Base-by-base conservation (phyloP, 2,113 vertebrate species). In the Paraplagusia blochii region DNA sequence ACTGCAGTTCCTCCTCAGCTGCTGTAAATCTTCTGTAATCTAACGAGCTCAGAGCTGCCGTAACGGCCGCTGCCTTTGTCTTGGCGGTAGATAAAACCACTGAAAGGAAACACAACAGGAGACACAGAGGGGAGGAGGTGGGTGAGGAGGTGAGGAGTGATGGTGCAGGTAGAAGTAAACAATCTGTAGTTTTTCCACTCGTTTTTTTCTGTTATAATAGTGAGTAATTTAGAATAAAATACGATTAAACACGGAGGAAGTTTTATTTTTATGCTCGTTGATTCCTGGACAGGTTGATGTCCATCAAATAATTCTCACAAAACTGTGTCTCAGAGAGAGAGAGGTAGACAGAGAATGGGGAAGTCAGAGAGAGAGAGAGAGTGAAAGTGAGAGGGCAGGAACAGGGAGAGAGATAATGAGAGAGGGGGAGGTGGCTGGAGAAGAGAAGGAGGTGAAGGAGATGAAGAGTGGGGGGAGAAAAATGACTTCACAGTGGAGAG, bases 251-350 rank as follows among this genome's bases (percentile, higher is more conserved):
- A n/a, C n/a, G n/a, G n/a, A n/a, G n/a, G n/a, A n/a, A n/a, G n/a
- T n/a, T n/a, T n/a, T n/a, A n/a, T n/a, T n/a, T n/a, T n/a, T 29
- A 4, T 29, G 22, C 22, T 29, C 22, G 22, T 2, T 29, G 3
- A 29, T 29, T 29, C 22, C 6, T 85, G 89, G 92, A 93, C 90
- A 90, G 90, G 77, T 87, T 90, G 90, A 93, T 29, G 22, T 6
- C 22, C 2, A 29, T 29, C 22, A 91, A 91, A 88, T 80, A 86
- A 66, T 88, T 88, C 89, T 88, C 84, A 77, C 76, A 85, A 66
- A 75, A 62, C 85, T 84, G 86, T 88, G 22, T 29, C 22, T 4
- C 85, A 58, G 73, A 66, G 72, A 59, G 76, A 84, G 79, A 73
- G 73, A 66, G 76, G 58, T 40, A 58, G 70, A 74, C 49, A 62